phyloP scores from a whole-genome alignment of 1,140 invertebrate genomes.

The Temnothorax longispinosus region DNA sequence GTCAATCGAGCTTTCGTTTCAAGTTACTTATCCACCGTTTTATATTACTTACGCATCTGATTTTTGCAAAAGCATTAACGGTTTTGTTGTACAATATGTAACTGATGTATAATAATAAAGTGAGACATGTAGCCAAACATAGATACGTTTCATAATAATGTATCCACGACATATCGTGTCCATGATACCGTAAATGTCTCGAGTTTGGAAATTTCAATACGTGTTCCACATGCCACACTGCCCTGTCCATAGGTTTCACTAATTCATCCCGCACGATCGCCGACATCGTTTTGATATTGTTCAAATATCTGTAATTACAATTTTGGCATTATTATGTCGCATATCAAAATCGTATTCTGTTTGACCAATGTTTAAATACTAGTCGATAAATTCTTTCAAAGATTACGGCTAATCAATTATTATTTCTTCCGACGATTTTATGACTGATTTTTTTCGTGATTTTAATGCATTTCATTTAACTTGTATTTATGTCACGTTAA shows the following conservation, averaged over 20 bases:
- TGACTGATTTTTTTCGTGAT: neutral
- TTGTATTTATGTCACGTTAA: neutral
- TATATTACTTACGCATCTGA: neutral
- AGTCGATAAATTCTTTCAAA: neutral
- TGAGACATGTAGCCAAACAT: constrained; percentile 47
- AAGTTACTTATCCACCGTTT: neutral
- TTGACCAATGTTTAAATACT: neutral
- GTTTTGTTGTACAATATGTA: neutral
- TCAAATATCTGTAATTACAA: constrained; percentile 75
- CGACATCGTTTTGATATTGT: constrained; percentile 79
- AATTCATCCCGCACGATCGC: constrained; percentile 79
- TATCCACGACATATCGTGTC: constrained; percentile 74
- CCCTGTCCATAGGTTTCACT: constrained; percentile 81
- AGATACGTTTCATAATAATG: constrained; percentile 72
- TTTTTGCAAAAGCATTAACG: neutral
- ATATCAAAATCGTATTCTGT: neutral
- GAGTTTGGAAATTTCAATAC: constrained; percentile 84
- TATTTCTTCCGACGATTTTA: neutral
- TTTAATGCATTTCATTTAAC: neutral
- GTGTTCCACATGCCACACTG: constrained; percentile 85
- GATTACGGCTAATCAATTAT: neutral
- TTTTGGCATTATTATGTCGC: neutral
- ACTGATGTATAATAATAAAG: constrained; percentile 33
- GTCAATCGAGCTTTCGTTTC: constrained; percentile 28
- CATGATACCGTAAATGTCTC: constrained; percentile 80